Evolutionary conservation across 2,888 invertebrate species (phyloP).

Genomic region (Dendrolimus pini): DNA sequence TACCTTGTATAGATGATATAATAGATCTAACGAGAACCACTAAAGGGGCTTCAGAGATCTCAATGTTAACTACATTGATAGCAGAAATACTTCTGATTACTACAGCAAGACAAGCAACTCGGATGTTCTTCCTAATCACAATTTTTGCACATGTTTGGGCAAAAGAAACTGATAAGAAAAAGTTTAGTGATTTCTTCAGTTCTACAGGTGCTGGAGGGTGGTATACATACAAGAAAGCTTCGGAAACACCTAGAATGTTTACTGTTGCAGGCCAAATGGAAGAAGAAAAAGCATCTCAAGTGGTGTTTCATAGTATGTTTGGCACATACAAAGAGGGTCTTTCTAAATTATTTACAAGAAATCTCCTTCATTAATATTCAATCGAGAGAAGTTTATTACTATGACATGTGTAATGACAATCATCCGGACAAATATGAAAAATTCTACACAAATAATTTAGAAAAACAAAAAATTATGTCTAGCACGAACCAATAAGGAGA

Average conservation of each 20-base stretch:
- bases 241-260: neutral
- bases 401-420: no score
- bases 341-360: no score
- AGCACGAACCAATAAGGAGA: no score
- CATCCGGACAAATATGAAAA: no score
- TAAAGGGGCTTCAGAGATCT: constrained; percentile 10
- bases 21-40: constrained; percentile 11
- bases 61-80: constrained; percentile 7
- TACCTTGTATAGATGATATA: constrained; percentile 16
- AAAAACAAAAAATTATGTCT: no score
- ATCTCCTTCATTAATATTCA: no score
- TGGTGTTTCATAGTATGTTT: constrained; percentile 17
- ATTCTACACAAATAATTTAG: no score
- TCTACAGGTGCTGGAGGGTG: constrained; percentile 18
- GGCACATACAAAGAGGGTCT: constrained; percentile 20
- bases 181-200: constrained; percentile 15
- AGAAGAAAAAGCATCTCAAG: constrained; percentile 15
- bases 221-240: constrained; percentile 13
- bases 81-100: constrained; percentile 17
- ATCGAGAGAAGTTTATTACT: no score
- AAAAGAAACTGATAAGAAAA: neutral
- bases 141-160: constrained; percentile 8
- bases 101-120: constrained; percentile 16
- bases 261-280: constrained; percentile 9
- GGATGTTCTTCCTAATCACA: constrained; percentile 19